A percentile compares a stretch with the other conserved stretches of the same genome.
phyloP scores from a whole-genome alignment of 1,140 invertebrate species.

The Mycetomoellerius zeteki region DNA sequence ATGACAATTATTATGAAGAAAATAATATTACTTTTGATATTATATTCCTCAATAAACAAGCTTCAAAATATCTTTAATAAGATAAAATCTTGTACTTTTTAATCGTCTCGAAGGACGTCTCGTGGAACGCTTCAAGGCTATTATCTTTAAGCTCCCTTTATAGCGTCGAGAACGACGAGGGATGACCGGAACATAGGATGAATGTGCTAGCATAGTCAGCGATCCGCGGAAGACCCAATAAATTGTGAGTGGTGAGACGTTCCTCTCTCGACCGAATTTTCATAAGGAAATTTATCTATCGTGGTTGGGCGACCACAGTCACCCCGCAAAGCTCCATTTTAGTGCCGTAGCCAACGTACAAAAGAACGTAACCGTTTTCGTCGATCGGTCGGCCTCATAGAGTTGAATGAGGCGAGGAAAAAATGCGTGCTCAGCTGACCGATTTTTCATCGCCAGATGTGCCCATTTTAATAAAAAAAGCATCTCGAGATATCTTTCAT shows the following conservation, averaged over 20 bases:
- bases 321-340: conserved; percentile 73
- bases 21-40: background rate
- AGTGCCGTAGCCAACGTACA: conserved; percentile 47
- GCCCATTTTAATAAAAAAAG: conserved; percentile 78
- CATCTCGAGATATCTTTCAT: conserved; percentile 59
- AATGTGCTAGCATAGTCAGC: conserved; percentile 65
- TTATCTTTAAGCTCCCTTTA: conserved; percentile 46
- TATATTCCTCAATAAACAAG: background rate
- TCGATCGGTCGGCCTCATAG: conserved; percentile 18
- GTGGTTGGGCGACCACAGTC: background rate
- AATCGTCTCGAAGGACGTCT: conserved; percentile 11
- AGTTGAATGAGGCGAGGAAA: conserved; percentile 60
- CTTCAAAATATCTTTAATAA: background rate
- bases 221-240: conserved; percentile 71
- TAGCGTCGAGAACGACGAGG: conserved; percentile 23
- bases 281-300: conserved; percentile 82
- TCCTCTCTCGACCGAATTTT: conserved; percentile 75
- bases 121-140: background rate
- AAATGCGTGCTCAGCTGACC: conserved; percentile 77
- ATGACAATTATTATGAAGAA: conserved; percentile 36
- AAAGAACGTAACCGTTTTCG: conserved; percentile 47
- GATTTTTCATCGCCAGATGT: conserved; percentile 73
- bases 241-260: conserved; percentile 73
- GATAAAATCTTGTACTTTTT: conserved; percentile 6
- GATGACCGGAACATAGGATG: conserved; percentile 1